phyloP scores from a whole-genome alignment of 2,888 invertebrate species.

The Eubasilissa splendida region DNA sequence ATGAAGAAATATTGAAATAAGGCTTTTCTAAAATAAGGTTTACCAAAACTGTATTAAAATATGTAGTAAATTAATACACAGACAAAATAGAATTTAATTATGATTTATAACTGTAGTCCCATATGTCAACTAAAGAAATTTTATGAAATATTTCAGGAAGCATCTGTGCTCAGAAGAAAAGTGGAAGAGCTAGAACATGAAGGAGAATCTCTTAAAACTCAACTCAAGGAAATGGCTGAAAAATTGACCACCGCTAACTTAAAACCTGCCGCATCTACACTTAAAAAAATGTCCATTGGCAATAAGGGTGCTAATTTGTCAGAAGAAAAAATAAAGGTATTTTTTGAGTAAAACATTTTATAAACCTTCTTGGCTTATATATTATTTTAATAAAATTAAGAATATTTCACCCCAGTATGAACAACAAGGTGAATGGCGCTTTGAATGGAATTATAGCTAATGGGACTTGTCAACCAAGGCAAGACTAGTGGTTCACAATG shows the following conservation, averaged over 20 bases:
- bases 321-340: slow-evolving; percentile 79
- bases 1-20: no score
- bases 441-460: no score
- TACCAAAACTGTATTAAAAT: not conserved
- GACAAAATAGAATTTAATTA: not conserved
- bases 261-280: slow-evolving; percentile 65
- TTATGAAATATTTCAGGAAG: slow-evolving; percentile 73
- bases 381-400: not conserved
- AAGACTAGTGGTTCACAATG: no score
- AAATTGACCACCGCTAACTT: slow-evolving; percentile 73
- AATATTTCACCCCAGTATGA: not conserved
- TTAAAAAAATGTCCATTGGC: slow-evolving; percentile 63
- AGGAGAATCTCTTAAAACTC: slow-evolving; percentile 80
- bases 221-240: slow-evolving; percentile 84
- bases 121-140: slow-evolving; percentile 12
- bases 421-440: not conserved
- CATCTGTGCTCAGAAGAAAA: slow-evolving; percentile 85
- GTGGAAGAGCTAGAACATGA: slow-evolving; percentile 89
- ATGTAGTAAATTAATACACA: not conserved
- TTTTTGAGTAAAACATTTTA: not conserved
- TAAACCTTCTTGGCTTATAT: not conserved
- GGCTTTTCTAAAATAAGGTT: no score
- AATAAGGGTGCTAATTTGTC: slow-evolving; percentile 72
- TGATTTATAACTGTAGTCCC: not conserved
- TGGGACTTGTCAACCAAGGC: no score